Conservation (phyloP, 2,888 invertebrate species). For the Neoaliturus tenellus region DNA sequence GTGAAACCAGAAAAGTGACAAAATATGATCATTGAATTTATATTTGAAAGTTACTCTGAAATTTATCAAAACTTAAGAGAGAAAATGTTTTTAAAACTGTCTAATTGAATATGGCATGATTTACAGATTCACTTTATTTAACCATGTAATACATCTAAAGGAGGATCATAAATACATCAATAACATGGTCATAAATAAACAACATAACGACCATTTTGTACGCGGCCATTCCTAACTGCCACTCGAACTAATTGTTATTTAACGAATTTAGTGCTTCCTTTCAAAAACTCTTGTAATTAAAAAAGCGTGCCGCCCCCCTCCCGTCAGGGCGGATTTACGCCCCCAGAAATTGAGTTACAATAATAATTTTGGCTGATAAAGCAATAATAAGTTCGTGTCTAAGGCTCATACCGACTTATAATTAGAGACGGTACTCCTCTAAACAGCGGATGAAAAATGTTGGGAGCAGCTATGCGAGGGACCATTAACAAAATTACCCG, state of each 20-base stretch:
- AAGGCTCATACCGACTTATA: slow-evolving; percentile 27
- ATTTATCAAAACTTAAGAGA: too few species aligned
- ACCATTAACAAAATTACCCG: slow-evolving; percentile 60
- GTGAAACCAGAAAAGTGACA: too few species aligned
- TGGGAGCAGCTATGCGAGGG: slow-evolving; percentile 48
- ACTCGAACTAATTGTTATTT: slow-evolving; percentile 27
- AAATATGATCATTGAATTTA: too few species aligned
- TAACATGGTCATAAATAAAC: background rate
- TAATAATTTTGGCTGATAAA: slow-evolving; percentile 38
- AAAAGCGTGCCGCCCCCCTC: slow-evolving; percentile 17
- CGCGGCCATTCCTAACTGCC: background rate
- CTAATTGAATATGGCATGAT: too few species aligned
- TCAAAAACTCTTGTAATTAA: slow-evolving; percentile 16
- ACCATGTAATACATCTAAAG: too few species aligned
- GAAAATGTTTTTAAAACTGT: too few species aligned
- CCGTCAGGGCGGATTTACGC: background rate
- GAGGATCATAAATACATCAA: background rate
- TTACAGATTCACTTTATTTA: too few species aligned
- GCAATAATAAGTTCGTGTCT: slow-evolving; percentile 42
- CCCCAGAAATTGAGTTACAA: slow-evolving; percentile 38
- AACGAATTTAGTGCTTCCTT: slow-evolving; percentile 20
- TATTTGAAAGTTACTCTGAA: too few species aligned
- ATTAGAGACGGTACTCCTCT: slow-evolving; percentile 45
- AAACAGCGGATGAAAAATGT: slow-evolving; percentile 58
- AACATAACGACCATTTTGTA: background rate